These are phyloP conservation scores for Anas platyrhynchos DNA, from an alignment of 2,113 vertebrate genomes.

Conservation along the genomic window DNA sequence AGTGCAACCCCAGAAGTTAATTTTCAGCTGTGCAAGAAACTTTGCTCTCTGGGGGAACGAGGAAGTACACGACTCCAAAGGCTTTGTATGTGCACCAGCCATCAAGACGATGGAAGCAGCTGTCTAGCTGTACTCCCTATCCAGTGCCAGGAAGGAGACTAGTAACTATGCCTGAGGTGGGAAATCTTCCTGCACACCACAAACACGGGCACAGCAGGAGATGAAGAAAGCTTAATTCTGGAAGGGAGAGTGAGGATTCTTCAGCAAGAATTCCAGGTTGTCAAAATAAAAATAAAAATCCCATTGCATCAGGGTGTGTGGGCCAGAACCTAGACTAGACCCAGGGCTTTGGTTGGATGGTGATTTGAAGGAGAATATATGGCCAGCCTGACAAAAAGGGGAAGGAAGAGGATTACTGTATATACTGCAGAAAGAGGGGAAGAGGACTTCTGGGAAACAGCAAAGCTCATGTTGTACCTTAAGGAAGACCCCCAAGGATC, in stretches of 20 bases:
- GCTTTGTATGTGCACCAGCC: neutral
- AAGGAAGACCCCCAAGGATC: neutral
- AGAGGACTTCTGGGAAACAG: neutral
- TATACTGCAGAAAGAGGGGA: neutral
- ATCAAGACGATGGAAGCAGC: slow-evolving; percentile 23
- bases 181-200: slow-evolving; percentile 14
- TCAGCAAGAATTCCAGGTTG: neutral
- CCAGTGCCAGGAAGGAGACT: neutral
- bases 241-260: neutral
- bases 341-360: neutral
- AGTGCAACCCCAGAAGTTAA: slow-evolving; percentile 51
- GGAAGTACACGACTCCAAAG: slow-evolving; percentile 20
- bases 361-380: neutral
- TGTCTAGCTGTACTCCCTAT: neutral
- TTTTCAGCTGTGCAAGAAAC: slow-evolving; percentile 57
- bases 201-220: neutral
- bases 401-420: neutral
- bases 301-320: neutral
- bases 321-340: neutral
- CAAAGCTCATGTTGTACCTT: neutral
- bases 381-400: neutral
- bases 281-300: neutral
- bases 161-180: neutral
- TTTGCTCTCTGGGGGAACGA: slow-evolving; percentile 41
- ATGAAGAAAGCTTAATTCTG: slow-evolving; percentile 25